Base-by-base conservation (phyloP, 2,113 vertebrate species). In the Antennarius striatus region DNA sequence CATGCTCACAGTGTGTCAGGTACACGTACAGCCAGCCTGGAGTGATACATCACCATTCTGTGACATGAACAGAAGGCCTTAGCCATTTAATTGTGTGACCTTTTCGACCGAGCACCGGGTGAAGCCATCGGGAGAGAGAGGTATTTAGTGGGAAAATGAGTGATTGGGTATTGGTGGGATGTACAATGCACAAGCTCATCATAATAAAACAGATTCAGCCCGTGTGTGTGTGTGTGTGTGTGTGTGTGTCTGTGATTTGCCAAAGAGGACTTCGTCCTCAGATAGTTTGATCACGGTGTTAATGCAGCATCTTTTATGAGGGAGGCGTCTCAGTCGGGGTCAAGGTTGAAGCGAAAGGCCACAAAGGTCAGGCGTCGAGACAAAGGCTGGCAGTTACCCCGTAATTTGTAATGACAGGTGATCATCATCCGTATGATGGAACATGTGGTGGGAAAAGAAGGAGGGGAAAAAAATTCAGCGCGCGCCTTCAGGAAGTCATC, bases 1-100 rank as follows among this genome's bases (percentile, higher is more conserved):
- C 91, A 90, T 92, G 90, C 91, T 92, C 84, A 81, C 80, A 83
- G 88, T 85, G 89, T 90, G 90, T 90, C 89, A 91, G 91, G 90
- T 91, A 88, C 86, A 90, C 90, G 90, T 87, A 87, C 87, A 91
- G 89, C 82, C 86, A 75, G 87, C 90, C 91, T 71, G 86, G 84
- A 89, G 91, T 89, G 90, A 92, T 91, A 92, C 90, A 92, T 92
- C 90, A 91, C 90, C 87, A 88, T 86, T 87, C 88, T 80, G 67
- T 90, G 91, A 93, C 91, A 91, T 79, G 86, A 86, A 88, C 91
- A 91, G 85, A 91, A 91, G 90, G 90, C 90, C 89, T 77, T 80
- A 85, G 90, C 89, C 88, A 87, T 91, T 93, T 91, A 92, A 92
- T 91, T 85, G 89, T 91, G 88, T 91, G 87, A 92, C 91, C 90